These are phyloP conservation scores for Actinia equina DNA, from an alignment of 64 coral and sea anemone genomes.

Conservation along the genomic window DNA sequence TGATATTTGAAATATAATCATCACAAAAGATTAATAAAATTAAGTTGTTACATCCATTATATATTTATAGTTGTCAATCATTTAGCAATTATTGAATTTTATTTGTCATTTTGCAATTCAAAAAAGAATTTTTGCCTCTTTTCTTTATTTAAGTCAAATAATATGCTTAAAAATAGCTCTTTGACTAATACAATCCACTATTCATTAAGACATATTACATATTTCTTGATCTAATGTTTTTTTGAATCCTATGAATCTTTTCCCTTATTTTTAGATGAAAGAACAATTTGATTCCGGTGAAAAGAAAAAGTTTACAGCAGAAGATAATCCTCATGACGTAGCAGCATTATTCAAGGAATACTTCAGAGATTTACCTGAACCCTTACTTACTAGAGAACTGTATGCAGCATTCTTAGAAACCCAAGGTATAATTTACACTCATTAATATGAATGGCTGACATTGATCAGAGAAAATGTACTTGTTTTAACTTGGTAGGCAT, in stretches of 20 bases:
- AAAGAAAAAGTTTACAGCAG: conserved; percentile 76
- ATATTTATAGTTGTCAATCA: conserved; percentile 1
- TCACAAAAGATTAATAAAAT: background rate
- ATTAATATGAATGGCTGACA: background rate
- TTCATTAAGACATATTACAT: background rate
- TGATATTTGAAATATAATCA: conserved; percentile 17
- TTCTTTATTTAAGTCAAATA: background rate
- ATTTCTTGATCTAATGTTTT: background rate
- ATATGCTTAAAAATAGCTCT: background rate
- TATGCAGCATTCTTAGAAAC: conserved; percentile 93
- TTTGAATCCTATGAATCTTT: background rate
- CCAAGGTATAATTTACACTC: conserved; percentile 63
- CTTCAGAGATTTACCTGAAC: conserved; percentile 88
- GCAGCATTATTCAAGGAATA: conserved; percentile 99
- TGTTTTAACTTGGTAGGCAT: background rate
- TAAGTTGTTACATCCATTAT: conserved; percentile 1
- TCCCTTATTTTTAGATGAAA: conserved; percentile 58
- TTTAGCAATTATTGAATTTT: background rate
- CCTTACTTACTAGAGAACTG: conserved; percentile 87
- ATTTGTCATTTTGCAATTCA: conserved; percentile 1
- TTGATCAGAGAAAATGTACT: background rate
- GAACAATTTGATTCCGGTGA: conserved; percentile 96
- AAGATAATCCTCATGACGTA: conserved; percentile 96
- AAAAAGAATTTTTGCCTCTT: background rate
- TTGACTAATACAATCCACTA: background rate